Base-by-base conservation (phyloP, 2,797 vertebrate species). In the Kryptolebias ocellatus region DNA sequence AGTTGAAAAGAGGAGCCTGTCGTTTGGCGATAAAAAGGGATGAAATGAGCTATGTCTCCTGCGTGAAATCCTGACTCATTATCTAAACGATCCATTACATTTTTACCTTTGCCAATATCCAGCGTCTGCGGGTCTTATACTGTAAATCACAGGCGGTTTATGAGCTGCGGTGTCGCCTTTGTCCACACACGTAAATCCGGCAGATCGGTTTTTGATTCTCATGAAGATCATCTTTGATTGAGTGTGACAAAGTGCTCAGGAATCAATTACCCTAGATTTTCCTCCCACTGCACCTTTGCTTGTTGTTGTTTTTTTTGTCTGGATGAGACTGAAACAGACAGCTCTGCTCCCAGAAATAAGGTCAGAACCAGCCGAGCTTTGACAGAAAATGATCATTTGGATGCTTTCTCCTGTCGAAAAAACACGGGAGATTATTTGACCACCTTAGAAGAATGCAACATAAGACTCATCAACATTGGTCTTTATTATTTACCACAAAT, bases 251-350 rank as follows among this genome's bases (percentile, higher is more conserved):
- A 63, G 57, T 53, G 67, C 54, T 83, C 63, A 66, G 70, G 80
- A 83, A 85, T 83, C 73, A 83, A 81, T 83, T 70, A 79, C 51
- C 51, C 66, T 72, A 51, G 58, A 68, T 83, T 74, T 78, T 68
- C 18, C 58, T 66, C 68, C 50, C 44, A 64, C 70, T 52, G 39
- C 57, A 64, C 34, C 18, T 60, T 54, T 45, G 46, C 72, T 66
- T 55, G 64, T 73, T 42, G 3, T 34, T 4, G 5, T 34, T 34
- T 34, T 37, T 55, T 67, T 61, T 74, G 57, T 44, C 50, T 56
- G 49, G 53, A 47, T 67, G 56, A 31, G 67, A 64, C 64, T 63
- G 52, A 62, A 67, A 65, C 28, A 63, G 59, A 67, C 29, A 44
- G 62, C 12, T 29, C n/a, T 4, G 31, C 45, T 78, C 61, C 59